Base-by-base conservation (phyloP, 2,888 invertebrate genomes). In the Megamerina dolium region DNA sequence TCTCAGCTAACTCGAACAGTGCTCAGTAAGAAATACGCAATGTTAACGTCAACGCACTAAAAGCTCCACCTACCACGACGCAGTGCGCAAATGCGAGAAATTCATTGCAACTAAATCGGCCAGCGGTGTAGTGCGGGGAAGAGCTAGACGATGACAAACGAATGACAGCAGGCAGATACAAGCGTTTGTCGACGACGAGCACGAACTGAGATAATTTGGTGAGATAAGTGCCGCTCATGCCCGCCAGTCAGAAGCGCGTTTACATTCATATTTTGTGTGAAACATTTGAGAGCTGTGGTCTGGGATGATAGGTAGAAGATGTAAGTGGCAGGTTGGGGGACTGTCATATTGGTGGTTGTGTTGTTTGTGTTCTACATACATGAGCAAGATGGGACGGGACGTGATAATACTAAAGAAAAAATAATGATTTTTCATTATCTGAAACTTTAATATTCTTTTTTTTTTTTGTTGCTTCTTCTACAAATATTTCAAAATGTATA, bases 151-250 rank as follows among this genome's bases (percentile, higher is more conserved):
- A 62, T 64, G 64, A 64, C 63, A 62, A 60, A 63, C 62, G 63
- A 63, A 63, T 61, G 63, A 64, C 59, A 64, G 59, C 56, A 39
- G 60, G 35, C 30, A 23, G 19, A 32, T 17, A 49, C 36, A 38
- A 54, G 55, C 53, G 42, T 34, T 37, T 49, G 45, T 44, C 50
- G 52, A 52, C 43, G 19, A 16, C 45, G 41, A 34, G 41, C 33
- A 32, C 44, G 31, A 21, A 36, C 42, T 46, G 58, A 69, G 69
- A 68, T 67, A 68, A 68, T 69, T 62, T 56, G 53, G 60, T 61
- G 59, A 69, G 67, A 68, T 68, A 68, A 68, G 64, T 60, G 64
- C 57, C 55, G 49, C 55, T 37, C 51, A 61, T 60, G 64, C 66
- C 66, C 63, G 64, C 64, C 66, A 66, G 64, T 65, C 60, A 64